Conservation (phyloP, 2,888 invertebrate genomes). For the Idaea straminata region DNA sequence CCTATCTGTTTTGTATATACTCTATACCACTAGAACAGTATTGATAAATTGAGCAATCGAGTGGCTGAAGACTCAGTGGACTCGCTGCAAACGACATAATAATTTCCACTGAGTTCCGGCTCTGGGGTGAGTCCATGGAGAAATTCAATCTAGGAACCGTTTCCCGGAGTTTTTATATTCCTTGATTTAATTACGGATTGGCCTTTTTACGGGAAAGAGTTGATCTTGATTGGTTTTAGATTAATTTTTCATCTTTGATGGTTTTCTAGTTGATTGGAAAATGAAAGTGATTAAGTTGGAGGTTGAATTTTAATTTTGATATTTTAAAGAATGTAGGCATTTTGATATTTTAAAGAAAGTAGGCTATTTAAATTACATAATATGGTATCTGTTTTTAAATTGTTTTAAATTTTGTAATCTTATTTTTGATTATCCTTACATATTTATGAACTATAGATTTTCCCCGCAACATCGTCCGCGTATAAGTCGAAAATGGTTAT, state of each 20-base stretch:
- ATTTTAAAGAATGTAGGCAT: no score
- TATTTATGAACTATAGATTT: no score
- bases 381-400: no score
- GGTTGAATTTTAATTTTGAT: no score
- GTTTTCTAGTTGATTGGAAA: neutral
- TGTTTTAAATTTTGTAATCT: no score
- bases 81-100: slow-evolving; percentile 69
- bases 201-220: neutral
- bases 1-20: slow-evolving; percentile 22
- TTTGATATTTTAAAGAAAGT: no score
- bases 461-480: no score
- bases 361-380: no score
- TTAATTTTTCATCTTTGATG: neutral
- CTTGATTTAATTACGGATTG: slow-evolving; percentile 10
- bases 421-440: no score
- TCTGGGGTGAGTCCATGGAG: slow-evolving; percentile 44
- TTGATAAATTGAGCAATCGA: slow-evolving; percentile 78
- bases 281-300: neutral
- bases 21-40: slow-evolving; percentile 53
- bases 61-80: slow-evolving; percentile 53
- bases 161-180: slow-evolving; percentile 14
- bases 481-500: no score
- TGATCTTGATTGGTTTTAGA: neutral
- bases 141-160: slow-evolving; percentile 53
- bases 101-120: slow-evolving; percentile 55